These are phyloP conservation scores for Equus quagga DNA, from an alignment of 2,113 vertebrate species.

Conservation along the genomic window DNA sequence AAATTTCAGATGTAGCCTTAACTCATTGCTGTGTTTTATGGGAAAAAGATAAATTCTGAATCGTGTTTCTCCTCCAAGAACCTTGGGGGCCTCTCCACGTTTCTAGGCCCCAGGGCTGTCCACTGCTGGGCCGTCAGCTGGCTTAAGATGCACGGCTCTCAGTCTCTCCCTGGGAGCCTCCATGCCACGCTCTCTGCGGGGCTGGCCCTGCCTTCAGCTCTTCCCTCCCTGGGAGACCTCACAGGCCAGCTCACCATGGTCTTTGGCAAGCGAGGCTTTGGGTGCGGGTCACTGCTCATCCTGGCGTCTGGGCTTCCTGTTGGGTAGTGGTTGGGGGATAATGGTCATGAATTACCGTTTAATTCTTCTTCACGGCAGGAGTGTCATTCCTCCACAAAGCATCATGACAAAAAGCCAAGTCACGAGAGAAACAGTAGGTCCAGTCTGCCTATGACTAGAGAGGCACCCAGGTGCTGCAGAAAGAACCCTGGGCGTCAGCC, in stretches of 20 bases:
- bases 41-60: slow-evolving; percentile 47
- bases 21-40: slow-evolving; percentile 3
- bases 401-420: background rate
- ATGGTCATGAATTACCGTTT: background rate
- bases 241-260: slow-evolving; percentile 45
- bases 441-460: background rate
- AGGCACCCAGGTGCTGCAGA: background rate
- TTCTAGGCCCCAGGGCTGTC: background rate
- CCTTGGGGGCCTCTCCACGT: background rate
- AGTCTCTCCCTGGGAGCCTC: slow-evolving; percentile 45
- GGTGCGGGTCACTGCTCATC: background rate
- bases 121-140: background rate
- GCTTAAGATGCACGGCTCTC: slow-evolving; percentile 56
- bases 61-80: slow-evolving; percentile 55
- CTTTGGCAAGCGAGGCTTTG: background rate
- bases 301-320: background rate
- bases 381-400: background rate
- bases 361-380: background rate
- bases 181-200: slow-evolving; percentile 74
- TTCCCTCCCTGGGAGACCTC: slow-evolving; percentile 66
- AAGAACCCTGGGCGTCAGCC: background rate
- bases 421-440: background rate
- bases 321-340: background rate
- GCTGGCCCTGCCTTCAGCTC: slow-evolving; percentile 48
- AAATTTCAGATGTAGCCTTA: slow-evolving; percentile 46